These are phyloP conservation scores for Limosa lapponica DNA, from an alignment of 2,797 vertebrate species.

Conservation along the genomic window DNA sequence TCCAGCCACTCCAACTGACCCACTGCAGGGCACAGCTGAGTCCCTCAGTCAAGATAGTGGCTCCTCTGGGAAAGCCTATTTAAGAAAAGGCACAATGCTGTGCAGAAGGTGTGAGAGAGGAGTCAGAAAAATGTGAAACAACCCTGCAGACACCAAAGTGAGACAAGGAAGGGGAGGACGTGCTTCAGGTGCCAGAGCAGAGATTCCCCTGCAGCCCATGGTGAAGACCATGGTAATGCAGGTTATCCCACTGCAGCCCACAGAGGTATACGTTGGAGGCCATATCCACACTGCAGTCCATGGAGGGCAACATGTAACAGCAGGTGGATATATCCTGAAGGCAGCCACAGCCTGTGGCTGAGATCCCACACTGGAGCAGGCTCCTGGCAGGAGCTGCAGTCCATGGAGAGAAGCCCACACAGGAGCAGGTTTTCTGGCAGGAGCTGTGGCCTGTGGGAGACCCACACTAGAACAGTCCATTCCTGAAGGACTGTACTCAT, in stretches of 20 bases:
- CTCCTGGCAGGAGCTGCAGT: background rate
- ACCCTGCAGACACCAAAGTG: background rate
- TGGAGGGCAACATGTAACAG: background rate
- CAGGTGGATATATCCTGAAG: background rate
- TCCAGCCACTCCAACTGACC: background rate
- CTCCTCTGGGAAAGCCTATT: background rate
- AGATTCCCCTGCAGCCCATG: rapidly evolving
- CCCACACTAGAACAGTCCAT: rapidly evolving
- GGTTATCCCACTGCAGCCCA: background rate
- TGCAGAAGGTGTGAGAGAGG: background rate
- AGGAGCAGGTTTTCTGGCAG: background rate
- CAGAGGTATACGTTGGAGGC: rapidly evolving
- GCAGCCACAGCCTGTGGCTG: background rate
- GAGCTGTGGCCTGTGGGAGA: background rate
- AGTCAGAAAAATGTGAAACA: background rate
- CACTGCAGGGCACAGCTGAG: background rate
- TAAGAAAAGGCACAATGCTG: background rate
- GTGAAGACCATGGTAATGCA: background rate
- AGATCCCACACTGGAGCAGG: background rate
- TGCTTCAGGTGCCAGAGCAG: background rate
- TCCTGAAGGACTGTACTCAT: background rate
- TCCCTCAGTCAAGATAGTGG: rapidly evolving
- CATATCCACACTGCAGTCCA: background rate
- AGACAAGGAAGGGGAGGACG: rapidly evolving
- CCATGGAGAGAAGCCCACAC: rapidly evolving